phyloP scores from a whole-genome alignment of 1,140 invertebrate species.

The Zaprionus tsacasi region DNA sequence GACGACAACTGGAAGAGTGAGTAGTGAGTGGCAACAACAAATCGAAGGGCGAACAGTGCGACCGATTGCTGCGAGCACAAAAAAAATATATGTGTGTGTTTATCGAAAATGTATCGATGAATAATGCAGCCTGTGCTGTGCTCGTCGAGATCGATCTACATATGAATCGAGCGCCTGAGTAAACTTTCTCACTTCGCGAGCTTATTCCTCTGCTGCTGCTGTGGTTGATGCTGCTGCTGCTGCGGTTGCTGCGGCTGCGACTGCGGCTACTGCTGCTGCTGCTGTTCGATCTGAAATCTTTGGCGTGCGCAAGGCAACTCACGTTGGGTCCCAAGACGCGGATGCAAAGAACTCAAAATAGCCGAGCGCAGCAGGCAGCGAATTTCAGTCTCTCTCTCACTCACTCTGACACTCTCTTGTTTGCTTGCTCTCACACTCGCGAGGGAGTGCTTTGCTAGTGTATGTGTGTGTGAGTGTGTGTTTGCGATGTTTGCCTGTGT shows the following conservation, averaged over 20 bases:
- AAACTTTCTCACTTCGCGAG: slow-evolving; percentile 26
- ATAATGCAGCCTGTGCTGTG: not conserved
- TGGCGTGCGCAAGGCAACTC: slow-evolving; percentile 80
- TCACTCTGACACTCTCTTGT: slow-evolving; percentile 26
- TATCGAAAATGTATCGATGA: not conserved
- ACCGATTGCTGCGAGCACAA: not conserved
- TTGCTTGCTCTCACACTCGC: slow-evolving; percentile 16
- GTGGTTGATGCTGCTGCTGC: slow-evolving; percentile 20
- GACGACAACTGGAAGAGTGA: slow-evolving; percentile 15
- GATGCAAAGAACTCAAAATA: slow-evolving; percentile 78
- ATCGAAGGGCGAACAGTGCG: not conserved
- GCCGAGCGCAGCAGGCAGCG: slow-evolving; percentile 49
- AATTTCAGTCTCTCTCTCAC: slow-evolving; percentile 30
- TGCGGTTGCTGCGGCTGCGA: slow-evolving; percentile 13
- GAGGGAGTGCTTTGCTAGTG: slow-evolving; percentile 11
- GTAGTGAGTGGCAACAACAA: slow-evolving; percentile 26
- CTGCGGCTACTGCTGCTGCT: slow-evolving; percentile 46
- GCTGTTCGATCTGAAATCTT: slow-evolving; percentile 78
- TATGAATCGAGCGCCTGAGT: not conserved
- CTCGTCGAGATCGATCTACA: slow-evolving; percentile 24
- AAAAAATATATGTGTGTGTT: not conserved
- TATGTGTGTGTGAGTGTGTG: slow-evolving; percentile 24
- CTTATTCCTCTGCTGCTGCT: slow-evolving; percentile 43
- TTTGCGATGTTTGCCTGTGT: slow-evolving; percentile 61
- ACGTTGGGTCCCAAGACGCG: slow-evolving; percentile 74